These are phyloP conservation scores for Canis aureus DNA, from an alignment of 2,113 vertebrate genomes.

Conservation along the genomic window DNA sequence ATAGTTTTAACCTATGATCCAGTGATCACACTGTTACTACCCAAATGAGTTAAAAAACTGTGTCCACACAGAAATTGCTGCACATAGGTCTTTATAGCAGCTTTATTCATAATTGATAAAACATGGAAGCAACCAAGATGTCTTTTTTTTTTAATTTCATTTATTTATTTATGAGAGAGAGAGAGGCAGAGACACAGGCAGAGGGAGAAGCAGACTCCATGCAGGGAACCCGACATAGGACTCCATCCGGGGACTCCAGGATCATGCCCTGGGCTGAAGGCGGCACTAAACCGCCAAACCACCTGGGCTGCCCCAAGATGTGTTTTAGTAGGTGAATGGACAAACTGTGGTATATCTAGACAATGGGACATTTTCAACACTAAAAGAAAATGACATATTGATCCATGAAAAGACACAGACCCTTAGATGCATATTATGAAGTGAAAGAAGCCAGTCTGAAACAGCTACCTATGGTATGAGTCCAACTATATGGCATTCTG, in stretches of 20 bases:
- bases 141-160: not conserved
- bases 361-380: not conserved
- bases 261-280: too few species aligned
- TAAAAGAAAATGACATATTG: not conserved
- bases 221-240: too few species aligned
- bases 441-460: not conserved
- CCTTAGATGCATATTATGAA: not conserved
- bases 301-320: not conserved
- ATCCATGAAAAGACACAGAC: not conserved
- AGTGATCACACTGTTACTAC: not conserved
- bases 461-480: not conserved
- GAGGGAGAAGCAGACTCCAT: too few species aligned
- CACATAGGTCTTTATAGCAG: not conserved
- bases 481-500: not conserved
- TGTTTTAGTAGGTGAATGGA: not conserved
- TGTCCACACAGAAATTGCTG: not conserved
- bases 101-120: not conserved
- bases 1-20: not conserved
- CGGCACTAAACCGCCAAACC: too few species aligned
- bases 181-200: too few species aligned
- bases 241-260: too few species aligned
- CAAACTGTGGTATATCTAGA: not conserved
- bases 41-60: not conserved
- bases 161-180: too few species aligned
- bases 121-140: not conserved